phyloP scores from a whole-genome alignment of 2,113 vertebrate species.

The Plecturocebus donacophilus region DNA sequence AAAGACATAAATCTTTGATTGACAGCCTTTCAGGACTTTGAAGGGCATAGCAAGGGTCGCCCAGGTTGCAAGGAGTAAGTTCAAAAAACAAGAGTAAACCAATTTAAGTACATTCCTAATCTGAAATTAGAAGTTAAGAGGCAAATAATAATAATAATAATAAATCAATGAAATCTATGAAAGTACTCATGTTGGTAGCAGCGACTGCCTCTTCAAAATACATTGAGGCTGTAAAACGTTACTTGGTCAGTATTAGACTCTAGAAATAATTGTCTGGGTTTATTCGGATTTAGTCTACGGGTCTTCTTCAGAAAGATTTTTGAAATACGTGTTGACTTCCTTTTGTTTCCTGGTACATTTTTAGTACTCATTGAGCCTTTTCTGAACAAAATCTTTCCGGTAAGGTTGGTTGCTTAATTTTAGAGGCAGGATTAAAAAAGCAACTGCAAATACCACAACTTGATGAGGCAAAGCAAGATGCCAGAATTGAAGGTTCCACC shows the following conservation, averaged over 20 bases:
- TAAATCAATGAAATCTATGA: neutral
- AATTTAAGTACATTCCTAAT: neutral
- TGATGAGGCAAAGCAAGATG: no score
- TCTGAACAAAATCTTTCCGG: neutral
- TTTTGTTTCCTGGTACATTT: neutral
- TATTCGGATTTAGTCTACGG: neutral
- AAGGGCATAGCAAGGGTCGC: neutral
- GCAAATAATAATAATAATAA: neutral
- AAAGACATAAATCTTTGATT: conserved; percentile 51
- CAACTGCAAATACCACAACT: neutral
- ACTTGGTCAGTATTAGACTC: neutral
- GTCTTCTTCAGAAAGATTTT: neutral
- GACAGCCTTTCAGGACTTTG: neutral
- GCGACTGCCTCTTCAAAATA: neutral
- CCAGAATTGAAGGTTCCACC: no score
- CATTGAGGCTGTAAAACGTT: neutral
- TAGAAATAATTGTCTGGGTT: neutral
- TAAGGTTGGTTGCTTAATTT: neutral
- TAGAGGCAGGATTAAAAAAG: neutral
- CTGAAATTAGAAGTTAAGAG: conserved; percentile 12
- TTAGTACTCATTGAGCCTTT: neutral
- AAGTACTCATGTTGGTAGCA: neutral
- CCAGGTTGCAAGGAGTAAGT: neutral
- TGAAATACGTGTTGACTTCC: neutral
- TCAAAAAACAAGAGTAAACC: neutral